Base-by-base conservation (phyloP, 2,113 vertebrate genomes). In the Sapajus apella region DNA sequence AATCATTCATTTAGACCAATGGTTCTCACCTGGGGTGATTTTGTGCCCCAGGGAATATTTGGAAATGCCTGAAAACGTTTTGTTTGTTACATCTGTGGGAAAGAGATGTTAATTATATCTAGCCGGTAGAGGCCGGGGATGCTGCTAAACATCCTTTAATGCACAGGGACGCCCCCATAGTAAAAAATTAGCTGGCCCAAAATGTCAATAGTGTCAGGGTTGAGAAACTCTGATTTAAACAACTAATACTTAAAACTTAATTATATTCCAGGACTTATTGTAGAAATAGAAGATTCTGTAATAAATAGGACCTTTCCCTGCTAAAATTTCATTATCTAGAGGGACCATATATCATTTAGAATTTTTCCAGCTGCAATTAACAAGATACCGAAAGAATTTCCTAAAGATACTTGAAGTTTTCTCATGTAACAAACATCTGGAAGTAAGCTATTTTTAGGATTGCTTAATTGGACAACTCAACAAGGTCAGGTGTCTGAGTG, bases 41-140 rank as follows among this genome's bases (percentile, higher is more conserved):
- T 80, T 56, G 32, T 50, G 30, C 5, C 43, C 45, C 6, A 43
- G 9, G 35, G 32, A 43, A 43, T 17, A 72, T 73, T 52, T 86
- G 52, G 68, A 96, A 97, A 61, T 55, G 1, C 89, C 79, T 93
- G 52, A 52, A 50, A 88, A 61, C 32, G 68, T 58, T 85, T 86
- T 61, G 27, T 37, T 90, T 70, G 6, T n/a, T 43, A 73, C 30
- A 47, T 47, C 5, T 43, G 32, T 21, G 30, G 52, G 18, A 8
- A 73, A 87, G 58, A 6, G 4, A 10, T 75, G 32, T 76, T 13
- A 23, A 16, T 70, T 72, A 35, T 21, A 35, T 88, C 68, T 80
- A 27, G 52, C 35, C 35, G 8, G 16, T 17, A 2, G 72, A 16
- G 16, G 30, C 9, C 56, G 72, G 27, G 79, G 35, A 45, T 75